Conservation (phyloP, 1,140 invertebrate species). For the Dendrolimus punctatus region DNA sequence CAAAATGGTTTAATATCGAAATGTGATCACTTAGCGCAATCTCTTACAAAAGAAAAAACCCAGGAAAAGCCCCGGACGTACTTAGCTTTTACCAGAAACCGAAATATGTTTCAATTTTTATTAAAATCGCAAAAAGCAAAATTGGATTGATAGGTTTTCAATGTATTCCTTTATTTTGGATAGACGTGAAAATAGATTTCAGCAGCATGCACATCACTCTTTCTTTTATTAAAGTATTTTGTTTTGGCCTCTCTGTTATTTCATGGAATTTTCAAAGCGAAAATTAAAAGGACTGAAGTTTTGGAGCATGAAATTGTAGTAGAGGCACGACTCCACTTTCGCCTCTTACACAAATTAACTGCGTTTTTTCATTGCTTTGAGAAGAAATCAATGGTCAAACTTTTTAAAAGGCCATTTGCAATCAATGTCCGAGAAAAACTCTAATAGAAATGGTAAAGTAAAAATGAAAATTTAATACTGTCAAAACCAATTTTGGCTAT, state of each 20-base stretch:
- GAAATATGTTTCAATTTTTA: conserved; percentile 63
- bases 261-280: neutral
- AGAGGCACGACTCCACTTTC: too few relatives aligned
- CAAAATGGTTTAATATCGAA: conserved; percentile 71
- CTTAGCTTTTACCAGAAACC: conserved; percentile 64
- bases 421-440: too few relatives aligned
- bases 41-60: conserved; percentile 68
- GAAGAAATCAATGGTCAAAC: too few relatives aligned
- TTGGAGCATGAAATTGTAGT: too few relatives aligned
- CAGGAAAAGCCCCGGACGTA: conserved; percentile 57
- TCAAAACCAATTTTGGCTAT: too few relatives aligned
- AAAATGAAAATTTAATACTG: too few relatives aligned
- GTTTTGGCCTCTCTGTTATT: conserved; percentile 3
- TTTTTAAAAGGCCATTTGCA: too few relatives aligned
- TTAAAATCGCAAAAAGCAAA: conserved; percentile 40
- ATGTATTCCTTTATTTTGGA: conserved; percentile 32
- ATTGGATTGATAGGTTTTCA: conserved; percentile 46
- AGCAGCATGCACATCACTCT: conserved; percentile 5
- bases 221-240: conserved; percentile 4
- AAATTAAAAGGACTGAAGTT: too few relatives aligned
- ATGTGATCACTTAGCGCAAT: conserved; percentile 72
- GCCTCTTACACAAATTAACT: too few relatives aligned
- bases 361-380: too few relatives aligned
- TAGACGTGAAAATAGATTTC: conserved; percentile 24
- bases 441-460: too few relatives aligned